Base-by-base conservation (phyloP, 2,113 vertebrate genomes). In the Lophura nycthemera region DNA sequence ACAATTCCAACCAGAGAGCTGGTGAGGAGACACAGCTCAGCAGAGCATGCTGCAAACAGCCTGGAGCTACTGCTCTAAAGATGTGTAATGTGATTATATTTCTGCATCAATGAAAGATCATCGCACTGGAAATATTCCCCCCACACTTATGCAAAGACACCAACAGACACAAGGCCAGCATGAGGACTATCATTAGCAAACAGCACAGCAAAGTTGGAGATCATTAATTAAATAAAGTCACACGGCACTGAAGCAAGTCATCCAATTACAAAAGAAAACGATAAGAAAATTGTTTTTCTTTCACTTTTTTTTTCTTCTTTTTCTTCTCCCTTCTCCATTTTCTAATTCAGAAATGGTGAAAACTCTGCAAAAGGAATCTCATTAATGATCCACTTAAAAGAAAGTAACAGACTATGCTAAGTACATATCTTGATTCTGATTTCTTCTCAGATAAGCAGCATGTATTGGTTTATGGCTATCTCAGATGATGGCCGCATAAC, bases 191-290 rank as follows among this genome's bases (percentile, higher is more conserved):
- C 60, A 74, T 91, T 93, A 85, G 85, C 63, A 88, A 96, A 92
- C 61, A 88, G 77, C 72, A 56, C 48, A 86, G 83, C 40, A 67
- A 86, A 88, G 47, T 94, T 80, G 90, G 80, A 93, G 83, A 82
- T 92, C 76, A 75, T 95, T 94, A 95, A 93, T 93, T 92, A 93
- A 91, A 95, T 75, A 91, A 32, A 95, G 85, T 67, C 61, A 75
- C 83, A 84, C n/a, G 69, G 73, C 57, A 79, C 59, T 65, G 88
- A 92, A 92, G 75, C 56, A 88, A 92, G 42, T 67, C 64, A 86
- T 81, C 38, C 78, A 79, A 92, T 86, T 89, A 89, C n/a, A 92
- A 93, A 95, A 90, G 77, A 69, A 92, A 90, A 79, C 47, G 43
- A 73, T 43, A 88, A 57, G 72, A 91, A 94, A 82, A 82, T 50